These are phyloP conservation scores for Cheilinus undulatus DNA, from an alignment of 2,113 vertebrate genomes.

Conservation along the genomic window DNA sequence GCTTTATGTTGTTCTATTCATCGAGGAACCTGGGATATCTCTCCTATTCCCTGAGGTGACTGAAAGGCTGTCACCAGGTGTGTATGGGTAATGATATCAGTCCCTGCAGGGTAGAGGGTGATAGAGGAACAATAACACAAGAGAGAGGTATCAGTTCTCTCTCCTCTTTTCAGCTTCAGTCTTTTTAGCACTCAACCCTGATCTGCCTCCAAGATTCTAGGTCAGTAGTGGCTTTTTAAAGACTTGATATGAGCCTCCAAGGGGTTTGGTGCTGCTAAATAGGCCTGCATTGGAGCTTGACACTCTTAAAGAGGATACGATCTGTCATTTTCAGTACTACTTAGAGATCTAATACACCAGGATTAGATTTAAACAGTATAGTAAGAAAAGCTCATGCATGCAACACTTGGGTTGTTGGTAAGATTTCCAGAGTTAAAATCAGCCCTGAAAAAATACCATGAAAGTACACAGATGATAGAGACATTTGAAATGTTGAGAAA, in stretches of 20 bases:
- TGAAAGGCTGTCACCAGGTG: conserved; percentile 46
- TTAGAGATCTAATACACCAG: background rate
- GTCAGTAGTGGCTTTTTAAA: conserved; percentile 71
- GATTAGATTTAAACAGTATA: no score
- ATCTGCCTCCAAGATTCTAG: conserved; percentile 58
- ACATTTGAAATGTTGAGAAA: no score
- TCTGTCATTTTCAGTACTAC: conserved; percentile 8
- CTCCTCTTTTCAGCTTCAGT: background rate
- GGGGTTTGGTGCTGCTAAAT: conserved; percentile 55
- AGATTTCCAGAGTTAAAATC: no score
- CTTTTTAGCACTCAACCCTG: conserved; percentile 42
- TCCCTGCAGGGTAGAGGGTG: conserved; percentile 23
- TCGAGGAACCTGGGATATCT: conserved; percentile 31
- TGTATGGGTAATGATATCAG: conserved; percentile 53
- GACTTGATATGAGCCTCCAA: conserved; percentile 48
- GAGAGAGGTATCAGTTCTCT: conserved; percentile 40
- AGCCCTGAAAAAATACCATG: no score
- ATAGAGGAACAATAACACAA: conserved; percentile 47
- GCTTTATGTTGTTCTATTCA: conserved; percentile 36
- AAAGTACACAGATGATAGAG: no score
- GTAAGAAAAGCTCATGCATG: no score
- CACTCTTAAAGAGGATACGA: conserved; percentile 35
- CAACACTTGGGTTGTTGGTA: no score
- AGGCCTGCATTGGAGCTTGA: conserved; percentile 19
- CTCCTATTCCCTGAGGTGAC: conserved; percentile 39